Conservation (phyloP, 1,140 invertebrate species). For the Cyclargus thomasi region DNA sequence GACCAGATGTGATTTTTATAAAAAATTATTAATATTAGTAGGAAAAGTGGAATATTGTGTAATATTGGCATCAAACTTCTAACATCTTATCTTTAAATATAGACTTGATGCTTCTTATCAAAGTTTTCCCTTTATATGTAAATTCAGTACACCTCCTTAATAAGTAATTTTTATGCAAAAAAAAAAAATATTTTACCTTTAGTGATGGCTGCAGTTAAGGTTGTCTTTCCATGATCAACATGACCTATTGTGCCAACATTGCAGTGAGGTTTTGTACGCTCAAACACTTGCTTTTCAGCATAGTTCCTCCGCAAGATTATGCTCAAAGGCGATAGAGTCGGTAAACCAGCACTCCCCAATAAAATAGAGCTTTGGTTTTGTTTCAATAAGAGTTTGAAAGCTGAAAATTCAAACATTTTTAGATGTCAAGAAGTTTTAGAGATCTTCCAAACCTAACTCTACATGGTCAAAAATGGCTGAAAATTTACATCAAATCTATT, state of each 20-base stretch:
- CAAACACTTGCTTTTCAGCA: constrained; percentile 85
- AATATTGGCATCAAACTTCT: no score
- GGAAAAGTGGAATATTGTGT: no score
- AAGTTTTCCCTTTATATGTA: constrained; percentile 78
- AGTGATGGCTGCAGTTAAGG: constrained; percentile 98
- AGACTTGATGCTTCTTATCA: neutral
- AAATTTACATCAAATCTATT: constrained; percentile 6
- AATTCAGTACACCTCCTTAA: no score
- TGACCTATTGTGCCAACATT: constrained; percentile 99
- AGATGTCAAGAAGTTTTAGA: neutral
- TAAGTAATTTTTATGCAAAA: no score
- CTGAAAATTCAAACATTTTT: constrained; percentile 35
- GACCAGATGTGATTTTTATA: no score
- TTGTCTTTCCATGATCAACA: constrained; percentile 99
- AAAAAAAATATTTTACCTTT: constrained; percentile 75
- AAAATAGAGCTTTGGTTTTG: constrained; percentile 49
- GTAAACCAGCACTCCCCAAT: constrained; percentile 34
- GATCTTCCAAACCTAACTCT: no score
- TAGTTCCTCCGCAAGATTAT: constrained; percentile 70
- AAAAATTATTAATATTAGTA: no score
- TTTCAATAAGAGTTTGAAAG: constrained; percentile 58
- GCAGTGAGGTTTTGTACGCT: constrained; percentile 93
- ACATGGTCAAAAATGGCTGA: neutral
- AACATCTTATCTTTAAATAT: neutral
- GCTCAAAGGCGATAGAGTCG: constrained; percentile 53